Percentiles rank a stretch among this genome's conserved stretches.
Conservation (phyloP, 2,797 vertebrate species). For the Bradypus variegatus region DNA sequence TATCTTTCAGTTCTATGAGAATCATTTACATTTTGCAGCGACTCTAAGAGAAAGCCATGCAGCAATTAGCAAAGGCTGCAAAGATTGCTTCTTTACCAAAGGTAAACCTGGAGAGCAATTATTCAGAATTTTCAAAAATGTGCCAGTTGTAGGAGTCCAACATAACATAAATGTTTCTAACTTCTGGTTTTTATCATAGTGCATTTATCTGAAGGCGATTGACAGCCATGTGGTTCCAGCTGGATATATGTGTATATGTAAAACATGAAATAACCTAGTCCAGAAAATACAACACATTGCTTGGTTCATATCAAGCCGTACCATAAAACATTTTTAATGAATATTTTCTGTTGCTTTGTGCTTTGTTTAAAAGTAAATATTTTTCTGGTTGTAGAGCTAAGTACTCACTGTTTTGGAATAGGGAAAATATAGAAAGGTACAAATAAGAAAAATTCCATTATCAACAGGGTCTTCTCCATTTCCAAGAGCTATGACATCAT, state of each 20-base stretch:
- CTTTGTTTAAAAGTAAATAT: neutral
- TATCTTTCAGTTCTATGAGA: constrained; percentile 50
- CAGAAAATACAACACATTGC: constrained; percentile 37
- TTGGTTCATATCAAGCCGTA: constrained; percentile 11
- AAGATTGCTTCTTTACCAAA: constrained; percentile 39
- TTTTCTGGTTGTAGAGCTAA: neutral
- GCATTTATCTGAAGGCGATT: constrained; percentile 50
- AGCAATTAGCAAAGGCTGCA: constrained; percentile 53
- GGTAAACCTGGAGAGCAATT: constrained; percentile 43
- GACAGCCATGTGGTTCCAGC: constrained; percentile 14
- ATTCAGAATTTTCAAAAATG: neutral
- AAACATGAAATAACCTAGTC: constrained; percentile 41
- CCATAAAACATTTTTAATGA: neutral
- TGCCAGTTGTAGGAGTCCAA: neutral
- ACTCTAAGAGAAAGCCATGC: constrained; percentile 44
- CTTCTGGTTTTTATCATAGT: constrained; percentile 28
- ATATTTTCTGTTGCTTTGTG: neutral
- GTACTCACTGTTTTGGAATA: neutral
- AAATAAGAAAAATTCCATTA: neutral
- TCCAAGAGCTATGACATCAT: neutral
- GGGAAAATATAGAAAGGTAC: neutral
- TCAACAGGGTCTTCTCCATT: neutral
- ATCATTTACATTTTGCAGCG: constrained; percentile 48
- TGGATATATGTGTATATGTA: neutral
- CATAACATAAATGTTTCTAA: constrained; percentile 22